Evolutionary conservation across 2,797 vertebrate genomes (phyloP).

Genomic region (Darevskia mixta): DNA sequence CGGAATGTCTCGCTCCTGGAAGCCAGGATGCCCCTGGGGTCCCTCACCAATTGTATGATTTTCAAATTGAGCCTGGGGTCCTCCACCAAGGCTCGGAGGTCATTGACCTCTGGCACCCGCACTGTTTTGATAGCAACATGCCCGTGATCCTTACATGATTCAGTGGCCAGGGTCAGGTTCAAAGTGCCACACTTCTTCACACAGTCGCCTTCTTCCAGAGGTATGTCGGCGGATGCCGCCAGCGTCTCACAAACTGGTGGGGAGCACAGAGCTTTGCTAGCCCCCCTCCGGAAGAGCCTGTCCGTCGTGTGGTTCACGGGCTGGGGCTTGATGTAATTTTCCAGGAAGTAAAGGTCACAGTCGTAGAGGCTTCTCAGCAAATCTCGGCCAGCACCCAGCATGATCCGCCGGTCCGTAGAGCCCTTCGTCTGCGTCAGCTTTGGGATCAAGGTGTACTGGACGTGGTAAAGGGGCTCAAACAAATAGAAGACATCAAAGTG

Average conservation of each 20-base stretch:
- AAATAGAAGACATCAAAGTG: slow-evolving; percentile 95
- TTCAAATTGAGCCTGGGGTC: slow-evolving; percentile 94
- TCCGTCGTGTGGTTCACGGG: slow-evolving; percentile 91
- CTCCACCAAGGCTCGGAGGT: slow-evolving; percentile 90
- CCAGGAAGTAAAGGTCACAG: slow-evolving; percentile 92
- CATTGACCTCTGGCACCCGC: slow-evolving; percentile 90
- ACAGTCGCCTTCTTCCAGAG: slow-evolving; percentile 93
- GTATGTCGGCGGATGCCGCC: slow-evolving; percentile 75
- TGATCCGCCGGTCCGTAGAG: slow-evolving; percentile 85
- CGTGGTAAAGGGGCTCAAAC: slow-evolving; percentile 95
- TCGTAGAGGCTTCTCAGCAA: slow-evolving; percentile 91
- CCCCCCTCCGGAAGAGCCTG: slow-evolving; percentile 90
- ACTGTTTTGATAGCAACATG: slow-evolving; percentile 95
- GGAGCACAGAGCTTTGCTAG: slow-evolving; percentile 91
- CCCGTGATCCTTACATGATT: slow-evolving; percentile 87
- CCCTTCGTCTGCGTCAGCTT: slow-evolving; percentile 89
- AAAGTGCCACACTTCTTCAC: slow-evolving; percentile 89
- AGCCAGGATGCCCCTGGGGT: slow-evolving; percentile 92
- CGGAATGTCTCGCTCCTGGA: slow-evolving; percentile 94
- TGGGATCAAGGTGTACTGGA: slow-evolving; percentile 91
- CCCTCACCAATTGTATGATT: slow-evolving; percentile 94
- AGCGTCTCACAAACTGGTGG: slow-evolving; percentile 88
- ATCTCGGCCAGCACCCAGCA: slow-evolving; percentile 93
- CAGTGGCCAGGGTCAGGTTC: slow-evolving; percentile 89
- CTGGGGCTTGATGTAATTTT: slow-evolving; percentile 93